Evolutionary conservation across 2,113 vertebrate species (phyloP), one percentile per base, ranked within the genome.

Genomic region (Actenoides lindsayi): DNA sequence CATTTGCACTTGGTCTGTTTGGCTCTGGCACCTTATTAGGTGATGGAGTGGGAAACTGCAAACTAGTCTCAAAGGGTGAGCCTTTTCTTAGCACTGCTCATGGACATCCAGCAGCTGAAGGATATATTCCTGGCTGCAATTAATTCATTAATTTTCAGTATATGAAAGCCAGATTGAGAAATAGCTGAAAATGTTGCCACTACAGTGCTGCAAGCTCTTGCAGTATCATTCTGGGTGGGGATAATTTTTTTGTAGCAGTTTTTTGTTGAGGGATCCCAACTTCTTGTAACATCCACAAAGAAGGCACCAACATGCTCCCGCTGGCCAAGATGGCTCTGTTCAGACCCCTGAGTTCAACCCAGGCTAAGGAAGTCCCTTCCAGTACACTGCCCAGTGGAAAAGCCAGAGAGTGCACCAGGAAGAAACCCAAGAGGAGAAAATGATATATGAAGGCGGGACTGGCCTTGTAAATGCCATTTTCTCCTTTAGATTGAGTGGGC

Each of bases 131-230:
- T 71, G 31, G 28, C 35, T 53, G 41, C 46, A 63, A 57, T 56
- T 79, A n/a, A 62, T 57, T 48, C 18, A 39, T 46, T 33, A 9
- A 2, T 56, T 27, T 54, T 16, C 27, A 53, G n/a, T 8, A 11
- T 20, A 16, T 59, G 42, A 33, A 79, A 83, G 18, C 10, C 63
- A 83, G 20, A 77, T 16, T 50, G 31, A 35, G 33, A 39, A 70
- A 20, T 0, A 0, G 5, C 37, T 57, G 53, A 65, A 89, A 70
- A 59, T 3, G 3, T 14, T 37, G 70, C 56, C 46, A 39, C 13
- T 31, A 16, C 16, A 3, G 0, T 3, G 11, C 31, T 48, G 25
- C 27, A 60, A 79, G 63, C 8, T 83, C 70, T 41, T 74, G 15
- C 50, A 44, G 5, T 5, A 24, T 1, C 31, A 1, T 19, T 44